Base-by-base conservation (phyloP, 2,113 vertebrate genomes). In the Ceratotherium simum region DNA sequence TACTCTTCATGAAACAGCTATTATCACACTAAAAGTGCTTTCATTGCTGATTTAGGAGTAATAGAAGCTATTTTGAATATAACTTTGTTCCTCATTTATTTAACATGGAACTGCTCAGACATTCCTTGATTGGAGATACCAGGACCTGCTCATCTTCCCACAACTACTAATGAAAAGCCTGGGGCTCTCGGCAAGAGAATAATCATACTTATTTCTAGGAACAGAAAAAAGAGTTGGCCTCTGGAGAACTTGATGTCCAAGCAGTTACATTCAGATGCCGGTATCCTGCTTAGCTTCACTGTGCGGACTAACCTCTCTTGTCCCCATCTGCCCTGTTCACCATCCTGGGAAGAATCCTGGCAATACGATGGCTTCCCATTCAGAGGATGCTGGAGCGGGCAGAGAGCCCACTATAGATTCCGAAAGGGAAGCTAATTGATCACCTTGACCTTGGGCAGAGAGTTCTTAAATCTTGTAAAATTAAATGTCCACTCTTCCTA, bases 391-490 rank as follows among this genome's bases (percentile, higher is more conserved):
- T 82, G 18, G n/a, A 91, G 23, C 6, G 91, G 48, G 20, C 27
- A 87, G n/a, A 81, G 72, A 85, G 73, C 42, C 69, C 60, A 73
- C 10, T 33, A 81, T 3, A 87, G 18, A 94, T 46, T 91, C 33
- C 39, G 73, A 86, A 88, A 86, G 27, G 46, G 20, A 88, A 96
- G 46, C 56, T 73, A 56, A 91, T 36, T 23, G 76, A 56, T 87
- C 76, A 79, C 46, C 18, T 78, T 90, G 69, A 88, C 25, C 76
- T 93, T 76, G 46, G 46, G 29, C 69, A 92, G 48, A 92, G 46
- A 78, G 75, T 69, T 82, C 83, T 96, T 60, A 97, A 89, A 70
- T 93, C 70, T 58, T 82, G 0, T 67, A 51, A 95, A 79, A 95
- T 58, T 88, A 96, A 95, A 64, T 69, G 31, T 73, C 67, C 6